Evolutionary conservation across 2,888 invertebrate species (phyloP), one percentile per base, ranked within the genome.

Genomic region (Hydrotaea diabolus): DNA sequence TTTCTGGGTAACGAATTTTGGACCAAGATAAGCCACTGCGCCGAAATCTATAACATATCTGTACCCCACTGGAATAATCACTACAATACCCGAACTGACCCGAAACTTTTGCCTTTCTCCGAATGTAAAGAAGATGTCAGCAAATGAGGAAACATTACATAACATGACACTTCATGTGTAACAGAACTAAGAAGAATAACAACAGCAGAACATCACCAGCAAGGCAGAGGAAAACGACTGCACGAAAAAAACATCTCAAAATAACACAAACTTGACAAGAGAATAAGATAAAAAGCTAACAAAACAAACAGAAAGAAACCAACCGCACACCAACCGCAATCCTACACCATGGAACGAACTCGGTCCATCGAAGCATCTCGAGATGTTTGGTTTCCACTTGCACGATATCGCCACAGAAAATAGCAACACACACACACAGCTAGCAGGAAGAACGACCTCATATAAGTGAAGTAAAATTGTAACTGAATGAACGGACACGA

Each of bases 131-230:
- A 11, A 3, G 39, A 8, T 1, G 39, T 13, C 3, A 39, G 9
- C 39, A 3, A 11, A 39, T 8, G 39, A 39, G 7, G 11, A 9
- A 39, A 43, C 77, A 75, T 82, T 74, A 77, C 53, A 79, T 55
- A 79, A 82, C 57, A 46, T 79, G 79, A 76, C 76, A 76, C 72
- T 73, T 79, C 17, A 57, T 72, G 72, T 66, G 15, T 55, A 66
- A 43, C n/a, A 69, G 5, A 75, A 53, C 19, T 2, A 17, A 39
- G 39, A 21, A 36, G 8, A 43, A 66, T 13, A 23, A 57, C 43
- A 21, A 23, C 39, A 21, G 2, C 31, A 17, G 31, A n/a, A n/a
- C n/a, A n/a, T 36, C 31, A 31, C 3, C 31, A 7, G 31, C 31
- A 31, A n/a, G n/a, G 39, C 11, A 31, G 26, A 62, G n/a, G 53